Evolutionary conservation across 2,888 invertebrate species (phyloP).

Genomic region (Tiliacea aurago): DNA sequence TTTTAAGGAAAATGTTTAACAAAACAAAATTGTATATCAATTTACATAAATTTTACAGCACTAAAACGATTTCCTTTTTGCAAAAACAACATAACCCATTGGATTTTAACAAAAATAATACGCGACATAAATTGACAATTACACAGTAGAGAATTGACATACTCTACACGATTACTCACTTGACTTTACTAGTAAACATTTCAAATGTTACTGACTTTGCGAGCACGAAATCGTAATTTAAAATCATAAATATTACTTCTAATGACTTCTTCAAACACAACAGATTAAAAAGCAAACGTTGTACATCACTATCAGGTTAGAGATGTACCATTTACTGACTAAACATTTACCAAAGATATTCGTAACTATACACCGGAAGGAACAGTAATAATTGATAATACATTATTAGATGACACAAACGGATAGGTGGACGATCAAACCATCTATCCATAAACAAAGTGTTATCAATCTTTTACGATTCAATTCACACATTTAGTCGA

Average conservation of each 20-base stretch:
- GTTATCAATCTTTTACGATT: conserved; percentile 24
- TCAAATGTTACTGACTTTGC: conserved; percentile 65
- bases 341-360: conserved; percentile 32
- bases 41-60: neutral
- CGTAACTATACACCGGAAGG: conserved; percentile 4
- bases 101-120: conserved; percentile 41
- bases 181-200: conserved; percentile 58
- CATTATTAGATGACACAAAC: conserved; percentile 30
- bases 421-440: conserved; percentile 56
- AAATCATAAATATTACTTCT: neutral
- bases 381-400: conserved; percentile 29
- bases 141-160: conserved; percentile 68
- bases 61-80: conserved; percentile 17
- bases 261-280: neutral
- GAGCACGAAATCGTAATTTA: conserved; percentile 56
- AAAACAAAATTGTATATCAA: neutral
- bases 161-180: conserved; percentile 66
- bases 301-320: conserved; percentile 23
- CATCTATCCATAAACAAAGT: conserved; percentile 26
- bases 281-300: conserved; percentile 9
- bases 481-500: conserved; percentile 22
- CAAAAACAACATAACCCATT: conserved; percentile 31
- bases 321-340: conserved; percentile 14
- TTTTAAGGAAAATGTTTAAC: neutral
- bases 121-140: conserved; percentile 72